Conservation (phyloP, 1,140 invertebrate genomes). For the Papilio xuthus region DNA sequence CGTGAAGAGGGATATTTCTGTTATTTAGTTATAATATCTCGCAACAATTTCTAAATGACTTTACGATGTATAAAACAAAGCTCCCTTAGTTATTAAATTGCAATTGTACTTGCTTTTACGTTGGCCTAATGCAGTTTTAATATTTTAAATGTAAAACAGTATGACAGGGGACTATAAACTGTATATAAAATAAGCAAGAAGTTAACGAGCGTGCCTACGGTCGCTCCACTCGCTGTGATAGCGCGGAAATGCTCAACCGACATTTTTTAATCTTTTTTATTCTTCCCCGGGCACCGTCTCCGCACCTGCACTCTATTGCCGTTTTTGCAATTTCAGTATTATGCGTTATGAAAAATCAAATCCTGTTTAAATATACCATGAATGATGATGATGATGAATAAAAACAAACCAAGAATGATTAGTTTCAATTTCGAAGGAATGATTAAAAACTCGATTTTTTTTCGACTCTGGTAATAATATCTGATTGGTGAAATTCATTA, state of each 20-base stretch:
- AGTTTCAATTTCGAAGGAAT: background rate
- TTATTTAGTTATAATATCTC: slow-evolving; percentile 9
- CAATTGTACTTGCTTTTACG: slow-evolving; percentile 11
- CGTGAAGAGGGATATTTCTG: background rate
- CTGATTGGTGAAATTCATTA: background rate
- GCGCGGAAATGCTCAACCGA: slow-evolving; percentile 54
- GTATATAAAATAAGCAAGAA: slow-evolving; percentile 43
- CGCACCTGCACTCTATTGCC: slow-evolving; percentile 46
- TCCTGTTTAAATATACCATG: background rate
- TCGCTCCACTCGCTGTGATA: slow-evolving; percentile 51
- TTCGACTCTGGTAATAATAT: background rate
- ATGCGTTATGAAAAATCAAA: slow-evolving; percentile 40
- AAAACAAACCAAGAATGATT: background rate
- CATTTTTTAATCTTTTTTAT: slow-evolving; percentile 55
- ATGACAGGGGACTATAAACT: slow-evolving; percentile 18
- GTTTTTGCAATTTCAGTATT: slow-evolving; percentile 42
- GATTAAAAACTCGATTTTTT: background rate
- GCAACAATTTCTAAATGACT: background rate
- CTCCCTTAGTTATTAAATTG: slow-evolving; percentile 6
- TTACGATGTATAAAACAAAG: slow-evolving; percentile 33
- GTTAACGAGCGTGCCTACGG: slow-evolving; percentile 51
- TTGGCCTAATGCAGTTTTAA: slow-evolving; percentile 20
- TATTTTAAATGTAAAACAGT: slow-evolving; percentile 27
- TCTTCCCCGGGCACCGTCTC: slow-evolving; percentile 44
- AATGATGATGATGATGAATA: background rate